Evolutionary conservation across 2,888 invertebrate species (phyloP).

Genomic region (Griposia aprilina): DNA sequence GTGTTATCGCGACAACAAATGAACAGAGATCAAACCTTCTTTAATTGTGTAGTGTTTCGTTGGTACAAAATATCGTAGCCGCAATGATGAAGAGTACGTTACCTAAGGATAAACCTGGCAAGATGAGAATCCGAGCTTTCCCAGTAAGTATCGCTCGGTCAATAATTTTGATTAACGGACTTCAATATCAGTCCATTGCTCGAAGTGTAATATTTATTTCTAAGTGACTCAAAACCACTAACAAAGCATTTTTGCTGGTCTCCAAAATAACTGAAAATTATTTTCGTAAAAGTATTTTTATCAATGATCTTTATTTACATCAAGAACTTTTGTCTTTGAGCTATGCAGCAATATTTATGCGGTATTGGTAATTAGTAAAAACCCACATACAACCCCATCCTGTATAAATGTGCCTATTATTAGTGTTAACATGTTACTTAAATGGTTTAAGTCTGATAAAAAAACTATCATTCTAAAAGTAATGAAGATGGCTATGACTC

Average conservation of each 20-base stretch:
- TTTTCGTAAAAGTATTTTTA: conserved; percentile 20
- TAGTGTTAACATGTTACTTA: conserved; percentile 7
- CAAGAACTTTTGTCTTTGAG: neutral
- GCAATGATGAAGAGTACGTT: conserved; percentile 94
- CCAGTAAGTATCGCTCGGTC: conserved; percentile 93
- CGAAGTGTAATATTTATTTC: conserved; percentile 1
- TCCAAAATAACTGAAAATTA: conserved; percentile 27
- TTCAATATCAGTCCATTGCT: conserved; percentile 3
- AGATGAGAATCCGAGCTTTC: conserved; percentile 99
- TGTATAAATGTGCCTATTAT: neutral
- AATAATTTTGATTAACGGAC: conserved; percentile 34
- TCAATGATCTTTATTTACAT: neutral
- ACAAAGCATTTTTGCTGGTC: conserved; percentile 5
- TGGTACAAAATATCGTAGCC: conserved; percentile 77
- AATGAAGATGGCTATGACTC: conserved; percentile 25
- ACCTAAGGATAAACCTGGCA: conserved; percentile 96
- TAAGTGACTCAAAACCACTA: conserved; percentile 17
- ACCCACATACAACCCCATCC: neutral
- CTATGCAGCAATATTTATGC: neutral
- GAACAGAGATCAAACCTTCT: conserved; percentile 77
- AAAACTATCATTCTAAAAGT: neutral
- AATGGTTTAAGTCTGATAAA: neutral
- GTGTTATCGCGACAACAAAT: conserved; percentile 85
- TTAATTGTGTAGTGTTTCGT: conserved; percentile 79
- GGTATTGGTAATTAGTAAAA: neutral